Percentiles rank a stretch among this genome's conserved stretches.
Conservation (phyloP, 2,888 invertebrate species). For the Spodoptera exigua region DNA sequence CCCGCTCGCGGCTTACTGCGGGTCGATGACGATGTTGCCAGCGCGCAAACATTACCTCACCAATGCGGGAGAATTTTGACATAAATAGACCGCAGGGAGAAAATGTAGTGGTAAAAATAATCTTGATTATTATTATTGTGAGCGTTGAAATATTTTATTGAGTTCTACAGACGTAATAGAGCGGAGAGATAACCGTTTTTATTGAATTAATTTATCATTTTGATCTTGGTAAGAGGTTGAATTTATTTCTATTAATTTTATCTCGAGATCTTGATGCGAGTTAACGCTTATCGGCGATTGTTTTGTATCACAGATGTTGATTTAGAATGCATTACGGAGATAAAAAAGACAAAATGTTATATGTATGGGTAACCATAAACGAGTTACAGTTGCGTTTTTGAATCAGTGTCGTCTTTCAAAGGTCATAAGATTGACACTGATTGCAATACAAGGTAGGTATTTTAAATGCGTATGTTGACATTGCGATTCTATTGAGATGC, state of each 20-base stretch:
- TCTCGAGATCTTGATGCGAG: slow-evolving; percentile 30
- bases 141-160: slow-evolving; percentile 38
- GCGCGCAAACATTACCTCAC: slow-evolving; percentile 56
- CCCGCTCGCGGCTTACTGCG: slow-evolving; percentile 71
- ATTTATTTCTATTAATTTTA: slow-evolving; percentile 37
- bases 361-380: no score
- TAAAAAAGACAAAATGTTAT: slow-evolving; percentile 30
- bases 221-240: slow-evolving; percentile 14
- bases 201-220: slow-evolving; percentile 25
- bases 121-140: slow-evolving; percentile 18
- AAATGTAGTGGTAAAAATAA: slow-evolving; percentile 41
- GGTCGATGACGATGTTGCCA: slow-evolving; percentile 83
- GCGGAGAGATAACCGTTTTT: slow-evolving; percentile 7
- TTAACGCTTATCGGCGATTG: slow-evolving; percentile 21
- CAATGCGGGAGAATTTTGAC: slow-evolving; percentile 56
- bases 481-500: no score
- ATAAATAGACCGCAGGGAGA: slow-evolving; percentile 41
- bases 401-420: no score
- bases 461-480: no score
- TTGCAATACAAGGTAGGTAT: no score
- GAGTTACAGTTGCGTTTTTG: no score
- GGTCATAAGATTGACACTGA: no score
- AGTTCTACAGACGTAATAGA: slow-evolving; percentile 3
- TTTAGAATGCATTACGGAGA: slow-evolving; percentile 25
- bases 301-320: slow-evolving; percentile 21